phyloP scores from a whole-genome alignment of 2,113 vertebrate genomes.

The Tenrec ecaudatus region DNA sequence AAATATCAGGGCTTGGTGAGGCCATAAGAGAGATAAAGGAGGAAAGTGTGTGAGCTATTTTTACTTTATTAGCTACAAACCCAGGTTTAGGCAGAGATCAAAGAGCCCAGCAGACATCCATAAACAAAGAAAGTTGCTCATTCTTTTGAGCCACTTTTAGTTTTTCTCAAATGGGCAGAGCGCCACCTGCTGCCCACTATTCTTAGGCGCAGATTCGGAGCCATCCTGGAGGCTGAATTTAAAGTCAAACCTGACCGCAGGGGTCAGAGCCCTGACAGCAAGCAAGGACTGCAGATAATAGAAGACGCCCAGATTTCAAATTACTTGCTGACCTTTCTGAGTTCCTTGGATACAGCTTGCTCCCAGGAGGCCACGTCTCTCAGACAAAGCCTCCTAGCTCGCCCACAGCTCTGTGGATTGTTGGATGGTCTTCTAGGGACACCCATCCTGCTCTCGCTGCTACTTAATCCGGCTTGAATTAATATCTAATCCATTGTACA shows the following conservation, averaged over 20 bases:
- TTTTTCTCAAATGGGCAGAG: slow-evolving; percentile 65
- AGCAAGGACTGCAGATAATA: background rate
- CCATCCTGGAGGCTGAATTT: accelerated
- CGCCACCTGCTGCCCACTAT: slow-evolving; percentile 77
- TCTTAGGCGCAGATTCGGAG: background rate
- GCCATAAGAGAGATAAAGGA: slow-evolving; percentile 6
- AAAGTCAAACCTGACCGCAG: background rate
- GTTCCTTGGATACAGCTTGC: background rate
- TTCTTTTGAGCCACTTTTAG: accelerated
- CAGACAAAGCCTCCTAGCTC: background rate
- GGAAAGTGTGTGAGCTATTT: background rate
- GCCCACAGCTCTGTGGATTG: background rate
- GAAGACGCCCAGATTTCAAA: slow-evolving; percentile 51
- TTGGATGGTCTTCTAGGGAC: background rate
- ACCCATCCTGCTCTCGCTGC: too few species aligned
- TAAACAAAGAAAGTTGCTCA: slow-evolving; percentile 13
- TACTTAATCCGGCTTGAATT: background rate
- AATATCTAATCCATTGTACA: background rate
- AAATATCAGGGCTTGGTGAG: background rate
- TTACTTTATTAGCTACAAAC: slow-evolving; percentile 58
- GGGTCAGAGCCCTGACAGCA: background rate
- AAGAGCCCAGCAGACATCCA: slow-evolving; percentile 15
- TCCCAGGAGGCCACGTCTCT: slow-evolving; percentile 21
- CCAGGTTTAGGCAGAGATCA: slow-evolving; percentile 43
- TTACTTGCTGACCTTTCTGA: slow-evolving; percentile 45